Percentiles rank a stretch among this genome's conserved stretches.
phyloP scores from a whole-genome alignment of 2,113 vertebrate species.

The Crotophaga sulcirostris region DNA sequence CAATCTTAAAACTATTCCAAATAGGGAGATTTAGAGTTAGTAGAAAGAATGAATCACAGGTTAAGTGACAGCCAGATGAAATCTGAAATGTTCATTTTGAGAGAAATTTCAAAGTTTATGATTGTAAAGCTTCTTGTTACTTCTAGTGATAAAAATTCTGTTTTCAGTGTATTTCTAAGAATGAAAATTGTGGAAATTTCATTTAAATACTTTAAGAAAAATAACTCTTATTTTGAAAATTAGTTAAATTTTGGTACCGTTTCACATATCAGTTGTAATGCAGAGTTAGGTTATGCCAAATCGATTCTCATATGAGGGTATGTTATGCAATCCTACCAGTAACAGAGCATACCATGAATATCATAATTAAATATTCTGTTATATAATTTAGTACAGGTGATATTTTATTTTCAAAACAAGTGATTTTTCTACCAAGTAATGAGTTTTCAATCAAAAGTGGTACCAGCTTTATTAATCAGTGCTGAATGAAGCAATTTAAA shows the following conservation, averaged over 20 bases:
- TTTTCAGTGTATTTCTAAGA: neutral
- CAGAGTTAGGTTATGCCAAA: neutral
- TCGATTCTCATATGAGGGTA: neutral
- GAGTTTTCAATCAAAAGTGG: neutral
- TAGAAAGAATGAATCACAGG: neutral
- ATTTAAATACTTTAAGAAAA: neutral
- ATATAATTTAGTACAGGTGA: neutral
- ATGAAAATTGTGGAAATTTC: neutral
- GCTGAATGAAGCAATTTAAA: neutral
- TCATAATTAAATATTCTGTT: conserved; percentile 5
- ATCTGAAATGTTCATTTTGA: neutral
- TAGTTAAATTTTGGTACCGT: neutral
- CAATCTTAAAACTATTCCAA: conserved; percentile 36
- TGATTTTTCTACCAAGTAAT: neutral
- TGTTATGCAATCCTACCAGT: neutral
- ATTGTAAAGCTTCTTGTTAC: neutral
- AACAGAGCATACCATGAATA: neutral
- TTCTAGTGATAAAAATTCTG: neutral
- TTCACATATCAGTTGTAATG: neutral
- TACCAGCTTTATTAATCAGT: neutral
- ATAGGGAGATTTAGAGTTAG: neutral
- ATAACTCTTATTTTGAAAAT: neutral
- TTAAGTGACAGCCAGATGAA: conserved; percentile 7
- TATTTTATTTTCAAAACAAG: neutral
- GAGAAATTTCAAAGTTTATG: neutral